Evolutionary conservation across 2,888 invertebrate species (phyloP), one percentile per base, ranked within the genome.

Genomic region (Petrolisthes manimaculis): DNA sequence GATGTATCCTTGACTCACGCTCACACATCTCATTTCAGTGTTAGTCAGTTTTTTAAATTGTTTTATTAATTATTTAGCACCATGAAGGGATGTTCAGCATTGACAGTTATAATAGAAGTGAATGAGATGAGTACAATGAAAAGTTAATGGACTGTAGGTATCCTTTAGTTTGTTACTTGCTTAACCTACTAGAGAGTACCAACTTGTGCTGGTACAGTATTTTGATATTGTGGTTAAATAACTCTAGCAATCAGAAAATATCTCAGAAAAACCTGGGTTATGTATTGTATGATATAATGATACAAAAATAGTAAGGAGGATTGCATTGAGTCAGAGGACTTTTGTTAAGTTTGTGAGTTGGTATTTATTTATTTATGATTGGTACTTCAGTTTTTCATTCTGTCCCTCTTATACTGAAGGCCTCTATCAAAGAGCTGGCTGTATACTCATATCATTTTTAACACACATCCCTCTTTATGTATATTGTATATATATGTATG

Each of bases 361-460:
- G 71, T 21, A 71, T 21, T 74, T 8, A 74, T 37, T 21, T 21
- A 24, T 71, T 24, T 24, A 71, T 56, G 61, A 56, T 61, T 24
- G 61, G n/a, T 9, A 12, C 9, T 69, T 74, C 71, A 54, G 69
- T 83, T 74, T 74, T 53, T 54, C 83, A 69, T 83, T 74, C n/a
- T 71, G 71, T 8, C 71, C 71, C 21, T 18, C 21, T n/a, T 71
- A 74, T 53, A 71, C 24, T 83, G 74, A 83, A 18, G 21, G 74
- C 83, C 53, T 83, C 69, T 56, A 53, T 83, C 71, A 54, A 74
- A 61, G 54, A 54, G 74, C 9, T 14, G 5, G 21, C n/a, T 74
- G 54, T 83, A 83, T 74, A 81, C 75, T 81, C 56, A 74, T 81
- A 80, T 51, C 75, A 80, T 86, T 71, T n/a, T 83, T 81, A 81